Base-by-base conservation (phyloP, 2,888 invertebrate species). In the Cistogaster globosa region DNA sequence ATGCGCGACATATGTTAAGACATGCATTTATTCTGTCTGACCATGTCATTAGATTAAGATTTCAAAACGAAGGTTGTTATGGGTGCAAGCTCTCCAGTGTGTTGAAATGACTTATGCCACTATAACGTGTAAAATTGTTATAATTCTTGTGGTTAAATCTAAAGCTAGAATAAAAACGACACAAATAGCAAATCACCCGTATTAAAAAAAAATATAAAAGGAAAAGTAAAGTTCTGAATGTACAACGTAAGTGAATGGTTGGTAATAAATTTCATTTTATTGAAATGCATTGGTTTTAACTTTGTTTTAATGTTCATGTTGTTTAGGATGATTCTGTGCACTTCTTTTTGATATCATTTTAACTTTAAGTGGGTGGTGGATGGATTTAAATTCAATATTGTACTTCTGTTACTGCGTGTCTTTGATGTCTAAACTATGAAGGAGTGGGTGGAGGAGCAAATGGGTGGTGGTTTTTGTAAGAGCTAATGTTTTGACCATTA, bases 101-200 rank as follows among this genome's bases (percentile, higher is more conserved):
- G 69, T 51, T 58, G 72, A 81, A 87, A 88, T 91, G 91, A 91
- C 91, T 91, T 91, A 90, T 90, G 90, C 87, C 90, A 89, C 90
- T 88, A 87, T 90, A 87, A 90, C 91, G 91, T 91, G 91, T 90
- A 90, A 91, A 90, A 87, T 90, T 89, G 90, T 88, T 89, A 91
- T 91, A 90, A 89, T 89, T 91, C 90, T 88, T 91, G 91, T 69
- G 91, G 91, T 90, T 89, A 79, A 85, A 82, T 82, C 75, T 79
- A 62, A 11, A 78, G 45, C 67, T 60, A 26, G 16, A 62, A n/a
- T 55, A 62, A n/a, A 53, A 57, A 79, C 63, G 36, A 48, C 71
- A 63, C 42, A 69, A 71, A 36, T 60, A 45, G 22, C 36, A 55
- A 80, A 71, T 72, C 67, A 67, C 18, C 53, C 20, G 67, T 20